Base-by-base conservation (phyloP, 2,797 vertebrate species). In the Liasis olivaceus region DNA sequence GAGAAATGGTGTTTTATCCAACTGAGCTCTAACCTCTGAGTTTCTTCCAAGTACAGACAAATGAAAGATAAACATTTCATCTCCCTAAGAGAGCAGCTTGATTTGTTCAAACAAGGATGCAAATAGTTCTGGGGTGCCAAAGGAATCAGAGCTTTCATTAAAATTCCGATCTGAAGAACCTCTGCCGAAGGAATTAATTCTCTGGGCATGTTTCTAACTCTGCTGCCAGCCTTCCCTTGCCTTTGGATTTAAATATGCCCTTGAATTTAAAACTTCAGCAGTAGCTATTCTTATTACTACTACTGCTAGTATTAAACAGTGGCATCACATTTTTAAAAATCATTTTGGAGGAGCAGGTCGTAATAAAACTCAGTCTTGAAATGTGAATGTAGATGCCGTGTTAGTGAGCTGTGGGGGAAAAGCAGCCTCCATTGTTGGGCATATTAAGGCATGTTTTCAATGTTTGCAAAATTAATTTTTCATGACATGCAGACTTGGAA, bases 11-110 rank as follows among this genome's bases (percentile, higher is more conserved):
- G 20, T 81, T 47, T 81, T 81, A 47, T 47, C 3, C 1, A 1
- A 47, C 36, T 1, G 20, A 81, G 36, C 3, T 8, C 36, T 81
- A 36, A 81, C 72, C 20, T 47, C 36, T 47, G 72, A 22, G 36
- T 81, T 81, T 81, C 72, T 47, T 81, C 72, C 36, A 81, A 81
- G 90, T 86, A 58, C 86, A 95, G 88, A 36, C 0, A 0, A 94
- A 85, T 91, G 93, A 94, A 96, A 96, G 95, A 54, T 59, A 96
- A 97, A 95, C 88, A 94, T 92, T 93, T 94, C 58, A 72, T 96
- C 91, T 86, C 28, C 89, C 87, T 63, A 63, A 93, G 69, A 64
- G 92, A 0, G 0, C 72, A 90, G 93, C 89, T 62, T 51, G 72
- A 93, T 90, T 69, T 95, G 90, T 58, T 95, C 93, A 92, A 72